These are phyloP conservation scores for Ochropacha duplaris DNA, from an alignment of 2,888 invertebrate genomes.

Conservation along the genomic window DNA sequence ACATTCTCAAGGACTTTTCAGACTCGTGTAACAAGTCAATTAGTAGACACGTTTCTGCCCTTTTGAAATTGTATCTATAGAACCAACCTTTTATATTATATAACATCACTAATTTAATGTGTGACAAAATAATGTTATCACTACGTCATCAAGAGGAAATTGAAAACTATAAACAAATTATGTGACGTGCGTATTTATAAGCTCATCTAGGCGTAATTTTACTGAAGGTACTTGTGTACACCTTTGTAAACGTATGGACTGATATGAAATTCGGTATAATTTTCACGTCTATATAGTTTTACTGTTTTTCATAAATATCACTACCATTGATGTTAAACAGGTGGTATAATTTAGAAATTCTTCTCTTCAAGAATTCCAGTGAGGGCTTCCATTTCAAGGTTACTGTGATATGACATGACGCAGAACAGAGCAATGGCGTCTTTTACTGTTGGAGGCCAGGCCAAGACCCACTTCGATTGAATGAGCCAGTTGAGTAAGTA, in stretches of 20 bases:
- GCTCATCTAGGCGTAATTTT: too few relatives aligned
- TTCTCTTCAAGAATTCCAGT: background rate
- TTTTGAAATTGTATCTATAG: background rate
- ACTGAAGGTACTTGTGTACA: too few relatives aligned
- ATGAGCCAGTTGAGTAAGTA: conserved; percentile 3
- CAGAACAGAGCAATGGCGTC: conserved; percentile 3
- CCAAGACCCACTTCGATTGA: conserved; percentile 6
- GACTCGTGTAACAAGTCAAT: background rate
- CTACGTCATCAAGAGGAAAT: background rate
- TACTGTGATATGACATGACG: background rate
- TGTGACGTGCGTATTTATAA: too few relatives aligned
- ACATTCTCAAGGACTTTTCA: background rate
- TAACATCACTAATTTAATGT: background rate
- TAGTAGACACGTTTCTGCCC: background rate
- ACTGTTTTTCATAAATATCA: background rate
- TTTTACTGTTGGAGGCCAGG: conserved; percentile 4
- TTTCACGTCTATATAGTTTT: too few relatives aligned
- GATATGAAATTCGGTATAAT: too few relatives aligned
- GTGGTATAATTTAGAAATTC: background rate
- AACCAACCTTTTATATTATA: background rate
- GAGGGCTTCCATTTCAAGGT: background rate
- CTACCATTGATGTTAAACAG: background rate
- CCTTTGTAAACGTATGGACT: too few relatives aligned
- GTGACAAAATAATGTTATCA: background rate
- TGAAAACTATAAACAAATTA: background rate